Conservation (phyloP, 2,797 vertebrate genomes). For the Kryptopterus vitreolus region DNA sequence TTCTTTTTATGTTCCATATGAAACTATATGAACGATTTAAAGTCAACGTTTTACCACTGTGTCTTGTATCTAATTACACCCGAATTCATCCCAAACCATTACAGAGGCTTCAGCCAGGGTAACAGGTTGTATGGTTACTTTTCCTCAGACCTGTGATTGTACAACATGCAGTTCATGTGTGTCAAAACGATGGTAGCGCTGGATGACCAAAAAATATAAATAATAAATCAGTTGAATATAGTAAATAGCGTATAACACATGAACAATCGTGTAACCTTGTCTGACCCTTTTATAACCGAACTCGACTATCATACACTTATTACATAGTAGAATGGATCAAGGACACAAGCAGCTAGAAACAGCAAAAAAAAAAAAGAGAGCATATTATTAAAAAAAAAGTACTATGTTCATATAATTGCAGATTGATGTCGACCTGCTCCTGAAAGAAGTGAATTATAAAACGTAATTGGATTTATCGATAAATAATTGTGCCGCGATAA, state of each 20-base stretch:
- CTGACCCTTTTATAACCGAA: background rate
- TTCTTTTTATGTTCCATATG: background rate
- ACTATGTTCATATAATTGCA: background rate
- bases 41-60: background rate
- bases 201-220: background rate
- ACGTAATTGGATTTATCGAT: background rate
- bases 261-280: background rate
- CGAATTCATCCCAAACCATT: background rate
- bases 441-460: background rate
- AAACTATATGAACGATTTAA: no score
- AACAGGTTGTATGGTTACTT: background rate
- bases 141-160: background rate
- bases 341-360: background rate
- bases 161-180: background rate
- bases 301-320: background rate
- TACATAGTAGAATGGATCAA: background rate
- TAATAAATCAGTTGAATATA: background rate
- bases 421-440: background rate
- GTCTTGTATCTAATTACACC: background rate
- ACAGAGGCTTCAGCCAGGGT: constrained; percentile 1
- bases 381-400: background rate
- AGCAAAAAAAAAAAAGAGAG: background rate
- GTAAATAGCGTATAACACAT: background rate
- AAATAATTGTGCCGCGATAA: background rate
- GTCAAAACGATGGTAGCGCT: background rate